phyloP scores from a whole-genome alignment of 23 tunicate species.

The Diplosoma virens region DNA sequence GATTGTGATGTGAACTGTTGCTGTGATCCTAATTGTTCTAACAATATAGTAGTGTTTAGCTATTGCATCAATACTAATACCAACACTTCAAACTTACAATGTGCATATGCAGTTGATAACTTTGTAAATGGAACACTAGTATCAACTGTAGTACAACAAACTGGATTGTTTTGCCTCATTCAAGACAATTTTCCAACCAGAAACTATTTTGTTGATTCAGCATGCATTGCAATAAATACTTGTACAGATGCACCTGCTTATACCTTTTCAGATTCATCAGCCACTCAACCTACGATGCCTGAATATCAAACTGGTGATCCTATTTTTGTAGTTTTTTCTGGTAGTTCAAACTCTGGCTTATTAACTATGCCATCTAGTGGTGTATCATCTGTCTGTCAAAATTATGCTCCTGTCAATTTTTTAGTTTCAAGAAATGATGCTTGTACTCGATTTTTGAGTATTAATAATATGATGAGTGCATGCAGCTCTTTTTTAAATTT shows the following conservation, averaged over 20 bases:
- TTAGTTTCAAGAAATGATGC: background rate
- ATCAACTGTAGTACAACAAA: slow-evolving; percentile 16
- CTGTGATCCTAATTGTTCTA: slow-evolving; percentile 69
- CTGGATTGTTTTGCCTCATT: slow-evolving; percentile 66
- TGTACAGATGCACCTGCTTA: slow-evolving; percentile 2
- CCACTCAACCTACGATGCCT: background rate
- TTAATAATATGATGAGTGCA: slow-evolving; percentile 1
- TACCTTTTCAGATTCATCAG: slow-evolving; percentile 31
- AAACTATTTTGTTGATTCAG: slow-evolving; percentile 43
- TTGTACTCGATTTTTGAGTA: slow-evolving; percentile 20
- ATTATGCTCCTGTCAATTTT: slow-evolving; percentile 44
- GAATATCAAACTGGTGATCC: slow-evolving; percentile 37
- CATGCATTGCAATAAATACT: slow-evolving; percentile 10
- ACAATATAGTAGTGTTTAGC: slow-evolving; percentile 36
- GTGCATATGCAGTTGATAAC: slow-evolving; percentile 40
- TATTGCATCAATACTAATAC: slow-evolving; percentile 26
- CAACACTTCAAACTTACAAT: slow-evolving; percentile 26
- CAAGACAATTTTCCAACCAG: slow-evolving; percentile 44
- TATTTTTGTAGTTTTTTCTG: slow-evolving; percentile 18
- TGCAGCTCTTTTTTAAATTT: slow-evolving; percentile 18
- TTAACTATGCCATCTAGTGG: slow-evolving; percentile 35
- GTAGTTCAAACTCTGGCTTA: slow-evolving; percentile 27
- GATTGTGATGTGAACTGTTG: slow-evolving; percentile 83
- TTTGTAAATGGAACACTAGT: slow-evolving; percentile 52
- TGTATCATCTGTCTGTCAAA: slow-evolving; percentile 37